These are phyloP conservation scores for Rhynchophorus ferrugineus DNA, from an alignment of 1,140 invertebrate genomes.

Conservation along the genomic window DNA sequence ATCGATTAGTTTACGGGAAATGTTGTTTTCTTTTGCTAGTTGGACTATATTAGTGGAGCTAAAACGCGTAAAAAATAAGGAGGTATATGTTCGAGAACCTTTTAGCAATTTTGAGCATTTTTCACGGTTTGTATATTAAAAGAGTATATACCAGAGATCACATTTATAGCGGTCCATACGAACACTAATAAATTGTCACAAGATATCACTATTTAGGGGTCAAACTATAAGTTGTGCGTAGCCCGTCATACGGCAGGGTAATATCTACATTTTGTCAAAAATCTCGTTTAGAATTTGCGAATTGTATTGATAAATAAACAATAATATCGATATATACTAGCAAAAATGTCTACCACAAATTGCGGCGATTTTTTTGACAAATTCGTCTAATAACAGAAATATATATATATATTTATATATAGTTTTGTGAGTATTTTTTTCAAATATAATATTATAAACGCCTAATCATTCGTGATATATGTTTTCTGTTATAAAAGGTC, in stretches of 20 bases:
- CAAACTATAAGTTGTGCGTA: conserved; percentile 31
- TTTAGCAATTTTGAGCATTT: conserved; percentile 5
- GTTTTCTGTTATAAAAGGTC: conserved; percentile 23
- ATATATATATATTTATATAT: too few species aligned
- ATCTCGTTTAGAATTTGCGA: neutral
- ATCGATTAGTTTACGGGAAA: too few species aligned
- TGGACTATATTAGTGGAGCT: too few species aligned
- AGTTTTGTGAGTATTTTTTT: neutral
- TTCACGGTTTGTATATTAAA: conserved; percentile 18
- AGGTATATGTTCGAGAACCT: neutral
- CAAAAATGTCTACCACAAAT: too few species aligned
- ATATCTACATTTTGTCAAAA: conserved; percentile 6
- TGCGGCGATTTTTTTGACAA: neutral
- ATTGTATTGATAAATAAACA: conserved; percentile 20
- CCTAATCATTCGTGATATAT: conserved; percentile 14
- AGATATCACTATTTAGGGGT: conserved; percentile 36
- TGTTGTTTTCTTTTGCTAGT: too few species aligned
- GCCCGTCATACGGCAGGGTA: conserved; percentile 19
- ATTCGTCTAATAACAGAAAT: neutral
- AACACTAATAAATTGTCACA: conserved; percentile 42
- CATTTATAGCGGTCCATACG: conserved; percentile 39
- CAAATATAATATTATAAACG: conserved; percentile 19
- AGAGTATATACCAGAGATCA: conserved; percentile 32
- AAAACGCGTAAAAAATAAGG: neutral
- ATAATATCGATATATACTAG: too few species aligned